Evolutionary conservation across 2,797 vertebrate species (phyloP).

Genomic region (Rhodeus uyekii): DNA sequence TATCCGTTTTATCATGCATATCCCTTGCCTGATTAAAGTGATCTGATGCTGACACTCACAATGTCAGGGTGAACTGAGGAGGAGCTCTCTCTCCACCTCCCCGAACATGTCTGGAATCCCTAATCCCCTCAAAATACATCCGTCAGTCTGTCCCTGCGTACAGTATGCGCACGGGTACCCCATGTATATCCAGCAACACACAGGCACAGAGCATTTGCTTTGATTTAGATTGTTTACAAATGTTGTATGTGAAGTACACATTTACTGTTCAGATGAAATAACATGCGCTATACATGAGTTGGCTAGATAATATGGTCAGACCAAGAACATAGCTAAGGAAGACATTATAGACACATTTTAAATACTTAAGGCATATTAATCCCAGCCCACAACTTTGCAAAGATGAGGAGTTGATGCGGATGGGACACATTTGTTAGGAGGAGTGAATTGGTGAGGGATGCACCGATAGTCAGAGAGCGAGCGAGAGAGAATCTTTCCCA

Average conservation of each 20-base stretch:
- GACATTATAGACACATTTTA: not conserved
- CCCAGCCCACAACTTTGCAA: not conserved
- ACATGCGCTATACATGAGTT: not conserved
- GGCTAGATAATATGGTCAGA: not conserved
- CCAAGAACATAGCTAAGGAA: not conserved
- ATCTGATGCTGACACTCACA: conserved; percentile 99
- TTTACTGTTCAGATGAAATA: not conserved
- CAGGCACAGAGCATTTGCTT: conserved; percentile 26
- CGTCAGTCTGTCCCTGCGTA: conserved; percentile 62
- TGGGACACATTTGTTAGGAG: not conserved
- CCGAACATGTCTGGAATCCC: conserved; percentile 89
- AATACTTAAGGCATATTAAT: conserved; percentile 12
- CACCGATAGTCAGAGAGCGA: conserved; percentile 36
- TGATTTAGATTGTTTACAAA: conserved; percentile 34
- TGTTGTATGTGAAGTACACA: not conserved
- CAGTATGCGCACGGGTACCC: conserved; percentile 22
- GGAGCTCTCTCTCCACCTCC: conserved; percentile 71
- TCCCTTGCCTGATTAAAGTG: conserved; percentile 99
- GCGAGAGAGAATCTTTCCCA: conserved; percentile 38
- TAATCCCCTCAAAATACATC: conserved; percentile 74
- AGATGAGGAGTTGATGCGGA: conserved; percentile 20
- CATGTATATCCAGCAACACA: conserved; percentile 4
- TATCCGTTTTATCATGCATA: conserved; percentile 99
- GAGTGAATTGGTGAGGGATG: conserved; percentile 36
- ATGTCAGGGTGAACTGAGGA: conserved; percentile 93